Base-by-base conservation (phyloP, 2,888 invertebrate species). In the Pachycephus smyrnensis region DNA sequence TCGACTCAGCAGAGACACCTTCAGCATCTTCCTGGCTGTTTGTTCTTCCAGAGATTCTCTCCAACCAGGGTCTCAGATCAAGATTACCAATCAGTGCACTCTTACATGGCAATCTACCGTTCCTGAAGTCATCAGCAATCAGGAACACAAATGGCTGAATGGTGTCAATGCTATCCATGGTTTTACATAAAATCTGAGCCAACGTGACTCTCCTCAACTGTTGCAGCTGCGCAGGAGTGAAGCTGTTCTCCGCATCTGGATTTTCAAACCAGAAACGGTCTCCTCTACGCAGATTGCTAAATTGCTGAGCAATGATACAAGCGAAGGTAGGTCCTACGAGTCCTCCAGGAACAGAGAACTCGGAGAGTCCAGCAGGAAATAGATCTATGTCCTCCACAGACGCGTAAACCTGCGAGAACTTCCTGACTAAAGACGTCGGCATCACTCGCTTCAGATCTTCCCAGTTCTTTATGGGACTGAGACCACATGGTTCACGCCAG, bases 221-320 rank as follows among this genome's bases (percentile, higher is more conserved):
- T 83, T 95, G 94, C 4, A 97, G 90, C 88, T 97, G 97, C 0
- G 95, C 94, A 3, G 95, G 94, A 0, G 96, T 96, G 86, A 97
- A 96, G 1, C 96, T 95, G 37, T 94, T 96, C 80, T 95, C 95
- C 73, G 95, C 94, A 4, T 94, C 94, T 3, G 94, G 94, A 88
- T 97, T 97, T 91, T 97, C 97, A 78, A 90, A 91, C 96, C 96
- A 96, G 90, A 96, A 96, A 80, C 96, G 92, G 89, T 96, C 96
- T 23, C 96, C 96, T 88, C 94, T 95, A 1, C 96, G 94, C 1
- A 96, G 92, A 87, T 96, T 96, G 12, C 94, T 93, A 88, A 97
- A 97, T 90, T 97, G 97, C 86, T 96, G 96, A 0, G 96, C 97
- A 73, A 97, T 95, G 77, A 98, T 96, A 88, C 97, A 98, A 37